phyloP scores from a whole-genome alignment of 2,113 vertebrate genomes.

The Dicentrarchus labrax region DNA sequence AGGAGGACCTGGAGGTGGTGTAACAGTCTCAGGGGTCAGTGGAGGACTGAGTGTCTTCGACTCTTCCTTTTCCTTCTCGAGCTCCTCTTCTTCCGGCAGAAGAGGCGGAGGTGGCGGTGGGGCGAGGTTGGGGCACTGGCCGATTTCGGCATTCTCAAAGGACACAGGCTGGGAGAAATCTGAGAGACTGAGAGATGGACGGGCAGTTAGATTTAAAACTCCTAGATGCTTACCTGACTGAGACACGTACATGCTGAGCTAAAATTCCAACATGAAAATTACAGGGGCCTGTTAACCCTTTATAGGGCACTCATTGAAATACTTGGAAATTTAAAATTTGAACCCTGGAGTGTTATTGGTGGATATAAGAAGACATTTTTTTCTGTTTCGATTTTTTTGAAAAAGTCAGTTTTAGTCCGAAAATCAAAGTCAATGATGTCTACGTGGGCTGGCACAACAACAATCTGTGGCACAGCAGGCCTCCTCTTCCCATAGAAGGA shows the following conservation, averaged over 20 bases:
- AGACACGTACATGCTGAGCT: not conserved
- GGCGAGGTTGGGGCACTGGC: slow-evolving; percentile 86
- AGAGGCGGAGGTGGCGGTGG: slow-evolving; percentile 73
- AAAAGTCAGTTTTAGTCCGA: no score
- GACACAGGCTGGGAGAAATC: slow-evolving; percentile 93
- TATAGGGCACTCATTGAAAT: no score
- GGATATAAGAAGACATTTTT: no score
- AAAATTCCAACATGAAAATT: not conserved
- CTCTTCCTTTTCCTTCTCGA: slow-evolving; percentile 65
- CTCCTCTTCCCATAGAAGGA: no score
- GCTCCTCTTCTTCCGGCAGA: slow-evolving; percentile 66
- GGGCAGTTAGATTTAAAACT: not conserved
- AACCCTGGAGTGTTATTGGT: no score
- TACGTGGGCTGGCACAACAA: no score
- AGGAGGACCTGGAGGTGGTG: slow-evolving; percentile 52
- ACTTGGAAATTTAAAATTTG: no score
- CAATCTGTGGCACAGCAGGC: no score
- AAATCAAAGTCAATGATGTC: no score
- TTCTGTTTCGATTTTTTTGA: no score
- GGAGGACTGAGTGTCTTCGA: slow-evolving; percentile 58
- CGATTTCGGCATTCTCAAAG: slow-evolving; percentile 97
- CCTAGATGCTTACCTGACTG: no score
- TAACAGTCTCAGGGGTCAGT: not conserved
- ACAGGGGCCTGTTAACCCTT: not conserved
- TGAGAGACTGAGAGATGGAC: slow-evolving; percentile 85